These are phyloP conservation scores for Oikopleura dioica DNA, from an alignment of 23 tunicate species.

Conservation along the genomic window DNA sequence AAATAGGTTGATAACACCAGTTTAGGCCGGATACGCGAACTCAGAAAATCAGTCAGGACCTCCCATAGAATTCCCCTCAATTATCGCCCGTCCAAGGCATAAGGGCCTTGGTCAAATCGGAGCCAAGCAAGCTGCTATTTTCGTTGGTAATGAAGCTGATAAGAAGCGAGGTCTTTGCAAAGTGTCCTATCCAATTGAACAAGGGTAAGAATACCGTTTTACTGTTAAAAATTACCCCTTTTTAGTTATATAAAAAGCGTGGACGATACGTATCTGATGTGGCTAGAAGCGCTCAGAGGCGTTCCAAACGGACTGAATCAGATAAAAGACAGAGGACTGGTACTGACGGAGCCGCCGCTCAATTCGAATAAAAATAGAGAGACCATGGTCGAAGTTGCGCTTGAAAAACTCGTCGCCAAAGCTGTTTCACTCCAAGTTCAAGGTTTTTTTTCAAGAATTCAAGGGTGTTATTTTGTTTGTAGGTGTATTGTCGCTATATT, in stretches of 20 bases:
- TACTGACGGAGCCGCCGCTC: background rate
- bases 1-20: too few species aligned
- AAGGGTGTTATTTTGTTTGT: background rate
- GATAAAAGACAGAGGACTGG: background rate
- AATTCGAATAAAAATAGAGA: background rate
- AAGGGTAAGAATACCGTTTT: too few species aligned
- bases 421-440: constrained; percentile 1
- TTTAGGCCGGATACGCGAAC: too few species aligned
- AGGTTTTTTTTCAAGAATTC: background rate
- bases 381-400: background rate
- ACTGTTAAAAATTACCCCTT: too few species aligned
- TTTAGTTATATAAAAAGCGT: background rate
- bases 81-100: background rate
- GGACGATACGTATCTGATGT: background rate
- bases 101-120: background rate
- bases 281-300: background rate
- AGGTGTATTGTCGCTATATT: background rate
- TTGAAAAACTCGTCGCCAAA: background rate
- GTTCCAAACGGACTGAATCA: background rate
- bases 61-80: background rate
- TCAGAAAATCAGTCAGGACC: too few species aligned
- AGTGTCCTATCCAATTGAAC: background rate
- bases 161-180: background rate
- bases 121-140: background rate
- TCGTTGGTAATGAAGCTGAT: background rate